phyloP scores from a whole-genome alignment of 2,888 invertebrate species.

The Synergus laeviventris region DNA sequence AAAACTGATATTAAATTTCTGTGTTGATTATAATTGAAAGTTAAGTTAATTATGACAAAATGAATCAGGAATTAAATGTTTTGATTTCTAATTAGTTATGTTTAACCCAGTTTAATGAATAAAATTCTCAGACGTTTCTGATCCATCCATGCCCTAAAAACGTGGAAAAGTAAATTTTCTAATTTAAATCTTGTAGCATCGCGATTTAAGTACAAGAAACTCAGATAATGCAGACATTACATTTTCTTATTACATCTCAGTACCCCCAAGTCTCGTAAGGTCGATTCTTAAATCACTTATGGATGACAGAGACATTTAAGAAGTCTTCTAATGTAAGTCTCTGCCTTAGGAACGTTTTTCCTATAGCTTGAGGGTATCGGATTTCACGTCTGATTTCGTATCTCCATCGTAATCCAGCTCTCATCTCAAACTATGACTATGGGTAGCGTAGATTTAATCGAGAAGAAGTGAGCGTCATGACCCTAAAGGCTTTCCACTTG shows the following conservation, averaged over 20 bases:
- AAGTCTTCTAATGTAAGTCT: conserved; percentile 17
- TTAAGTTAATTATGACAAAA: too few species aligned
- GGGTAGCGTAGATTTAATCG: conserved; percentile 25
- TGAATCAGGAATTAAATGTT: too few species aligned
- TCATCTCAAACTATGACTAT: conserved; percentile 36
- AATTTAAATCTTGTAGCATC: neutral
- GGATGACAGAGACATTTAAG: conserved; percentile 23
- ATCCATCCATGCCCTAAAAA: neutral
- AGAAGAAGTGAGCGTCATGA: neutral
- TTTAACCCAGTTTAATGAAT: neutral
- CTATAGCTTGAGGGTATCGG: conserved; percentile 21
- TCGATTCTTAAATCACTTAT: conserved; percentile 29
- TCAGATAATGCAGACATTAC: conserved; percentile 26
- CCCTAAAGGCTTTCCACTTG: conserved; percentile 19
- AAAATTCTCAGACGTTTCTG: too few species aligned
- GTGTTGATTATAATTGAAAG: neutral
- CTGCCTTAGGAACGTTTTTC: conserved; percentile 23
- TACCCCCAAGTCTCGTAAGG: conserved; percentile 6
- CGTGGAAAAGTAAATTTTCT: neutral
- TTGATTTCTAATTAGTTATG: too few species aligned
- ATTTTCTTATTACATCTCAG: conserved; percentile 31
- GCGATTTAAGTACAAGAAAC: neutral
- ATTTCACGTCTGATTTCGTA: conserved; percentile 36
- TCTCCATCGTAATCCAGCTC: conserved; percentile 29
- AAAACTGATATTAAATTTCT: neutral